Percentiles rank a stretch among this genome's conserved stretches.
Evolutionary conservation across 1,140 invertebrate species (phyloP).

Genomic region (Pseudomyrmex flavicornis): DNA sequence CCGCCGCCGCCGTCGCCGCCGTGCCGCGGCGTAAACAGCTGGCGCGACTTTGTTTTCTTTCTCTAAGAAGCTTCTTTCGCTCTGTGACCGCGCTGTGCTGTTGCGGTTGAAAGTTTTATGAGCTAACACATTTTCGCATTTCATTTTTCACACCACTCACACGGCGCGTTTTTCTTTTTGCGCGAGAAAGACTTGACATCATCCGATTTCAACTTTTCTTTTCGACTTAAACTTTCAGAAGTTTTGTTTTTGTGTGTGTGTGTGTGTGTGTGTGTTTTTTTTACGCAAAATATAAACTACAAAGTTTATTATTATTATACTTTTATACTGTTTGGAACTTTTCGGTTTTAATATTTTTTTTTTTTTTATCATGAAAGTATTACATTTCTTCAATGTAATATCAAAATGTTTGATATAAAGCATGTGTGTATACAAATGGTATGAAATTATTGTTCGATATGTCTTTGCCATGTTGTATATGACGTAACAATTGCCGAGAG

Average conservation of each 20-base stretch:
- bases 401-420: background rate
- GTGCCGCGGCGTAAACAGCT: background rate
- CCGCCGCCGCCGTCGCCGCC: no score
- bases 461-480: background rate
- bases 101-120: constrained; percentile 53
- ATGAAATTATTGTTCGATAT: constrained; percentile 3
- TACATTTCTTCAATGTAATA: background rate
- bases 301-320: background rate
- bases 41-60: constrained; percentile 3
- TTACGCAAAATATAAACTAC: background rate
- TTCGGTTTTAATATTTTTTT: no score
- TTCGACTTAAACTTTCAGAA: background rate
- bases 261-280: background rate
- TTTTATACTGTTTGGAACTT: background rate
- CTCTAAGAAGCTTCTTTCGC: background rate
- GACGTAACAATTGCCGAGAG: background rate
- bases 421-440: no score
- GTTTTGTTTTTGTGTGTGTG: background rate
- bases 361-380: background rate
- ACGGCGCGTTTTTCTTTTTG: background rate
- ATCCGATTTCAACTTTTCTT: background rate
- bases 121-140: constrained; percentile 50
- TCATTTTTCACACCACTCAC: constrained; percentile 28
- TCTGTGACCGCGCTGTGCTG: constrained; percentile 20
- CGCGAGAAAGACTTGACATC: background rate